Percentiles rank a stretch among this genome's conserved stretches.
phyloP scores from a whole-genome alignment of 2,113 vertebrate species.

The Etheostoma cragini region DNA sequence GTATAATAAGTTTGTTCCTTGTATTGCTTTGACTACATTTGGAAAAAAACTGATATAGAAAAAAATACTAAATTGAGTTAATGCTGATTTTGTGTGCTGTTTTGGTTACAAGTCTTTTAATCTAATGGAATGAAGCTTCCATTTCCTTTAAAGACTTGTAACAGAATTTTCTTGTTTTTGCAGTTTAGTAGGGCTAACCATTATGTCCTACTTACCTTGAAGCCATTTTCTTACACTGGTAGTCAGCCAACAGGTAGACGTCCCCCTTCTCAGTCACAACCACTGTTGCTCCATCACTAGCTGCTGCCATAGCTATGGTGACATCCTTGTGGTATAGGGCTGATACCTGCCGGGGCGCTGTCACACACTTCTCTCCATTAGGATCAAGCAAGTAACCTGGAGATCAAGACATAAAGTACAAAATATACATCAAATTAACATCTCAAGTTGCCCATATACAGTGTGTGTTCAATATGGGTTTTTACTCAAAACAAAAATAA shows the following conservation, averaged over 20 bases:
- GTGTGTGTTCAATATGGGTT: not conserved
- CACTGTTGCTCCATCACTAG: conserved; percentile 94
- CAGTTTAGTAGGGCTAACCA: not conserved
- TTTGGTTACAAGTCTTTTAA: not conserved
- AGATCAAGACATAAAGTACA: conserved; percentile 23
- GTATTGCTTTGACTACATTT: not conserved
- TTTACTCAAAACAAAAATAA: not conserved
- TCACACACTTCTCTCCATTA: conserved; percentile 94
- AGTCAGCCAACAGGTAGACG: conserved; percentile 93
- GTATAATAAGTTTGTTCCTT: not conserved
- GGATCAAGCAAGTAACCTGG: conserved; percentile 94
- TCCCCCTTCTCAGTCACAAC: conserved; percentile 94
- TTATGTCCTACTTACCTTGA: conserved; percentile 86
- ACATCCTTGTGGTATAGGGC: conserved; percentile 94
- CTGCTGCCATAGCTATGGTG: conserved; percentile 89
- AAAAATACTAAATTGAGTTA: not conserved
- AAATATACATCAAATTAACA: not conserved
- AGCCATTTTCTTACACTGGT: conserved; percentile 98
- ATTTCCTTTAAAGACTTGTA: no score
- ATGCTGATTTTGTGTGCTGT: not conserved
- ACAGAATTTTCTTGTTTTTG: not conserved
- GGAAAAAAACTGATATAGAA: not conserved
- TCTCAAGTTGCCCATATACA: not conserved
- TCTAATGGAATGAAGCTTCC: not conserved
- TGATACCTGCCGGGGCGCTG: conserved; percentile 92